Evolutionary conservation across 2,113 vertebrate species (phyloP), one percentile per base, ranked within the genome.

Genomic region (Lepus timidus): DNA sequence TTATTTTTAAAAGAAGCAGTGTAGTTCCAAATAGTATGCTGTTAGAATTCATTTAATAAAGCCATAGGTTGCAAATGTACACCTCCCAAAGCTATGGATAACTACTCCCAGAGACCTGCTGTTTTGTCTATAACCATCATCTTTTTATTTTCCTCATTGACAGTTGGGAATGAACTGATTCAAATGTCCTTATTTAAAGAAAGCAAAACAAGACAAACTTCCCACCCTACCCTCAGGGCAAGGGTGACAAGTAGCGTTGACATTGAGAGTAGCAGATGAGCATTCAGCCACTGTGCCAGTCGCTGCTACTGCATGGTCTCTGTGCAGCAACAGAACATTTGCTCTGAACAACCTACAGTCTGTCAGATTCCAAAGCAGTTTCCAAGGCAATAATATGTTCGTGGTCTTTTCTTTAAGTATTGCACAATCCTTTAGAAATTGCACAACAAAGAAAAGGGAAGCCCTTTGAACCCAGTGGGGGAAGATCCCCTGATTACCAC

Each of bases 351-450:
- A 94, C 86, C 88, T 97, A 76, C 85, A 92, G 95, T 80, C 97
- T 94, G 94, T 95, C 92, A 76, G 52, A 96, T 97, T 91, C 94
- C 94, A 93, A 29, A 74, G 95, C 91, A 90, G 95, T 93, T 96
- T 96, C 96, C 95, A 92, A 95, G 93, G 91, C 95, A 83, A 96
- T 94, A 84, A 90, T 76, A 67, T 65, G 84, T 88, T 94, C 81
- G 94, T 86, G 74, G 88, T 95, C 93, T 96, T 97, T 96, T 94
- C 91, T 95, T 96, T 95, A 83, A 85, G 75, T 62, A 68, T 87
- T 90, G 51, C 74, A 96, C 93, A 95, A 96, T 95, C 86, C 95
- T 71, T 93, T 73, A 83, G 90, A 95, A 95, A 97, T 71, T 93
- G 85, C 83, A 85, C 65, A 73, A 90, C 79, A 89, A 89, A 96